Base-by-base conservation (phyloP, 2,797 vertebrate genomes). In the Novumbra hubbsi region DNA sequence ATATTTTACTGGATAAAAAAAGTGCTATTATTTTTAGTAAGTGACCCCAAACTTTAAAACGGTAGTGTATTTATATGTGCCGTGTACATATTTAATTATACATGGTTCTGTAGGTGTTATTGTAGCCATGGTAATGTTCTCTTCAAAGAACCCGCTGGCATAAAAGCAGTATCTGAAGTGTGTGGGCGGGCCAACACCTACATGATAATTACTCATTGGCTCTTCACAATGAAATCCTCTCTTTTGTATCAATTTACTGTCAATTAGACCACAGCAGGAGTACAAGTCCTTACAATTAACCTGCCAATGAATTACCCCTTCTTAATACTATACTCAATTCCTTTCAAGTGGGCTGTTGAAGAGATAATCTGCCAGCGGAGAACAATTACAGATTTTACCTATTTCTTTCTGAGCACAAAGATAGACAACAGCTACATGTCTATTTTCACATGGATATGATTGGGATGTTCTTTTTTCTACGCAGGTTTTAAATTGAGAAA, bases 401-500 rank as follows among this genome's bases (percentile, higher is more conserved):
- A 52, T n/a, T 52, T 52, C n/a, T 8, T 52, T 6, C 49, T 1
- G 5, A 19, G 4, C 8, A 38, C 34, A 3, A 38, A 38, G 8
- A 38, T 38, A 38, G 34, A 38, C 4, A 38, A 38, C 8, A 38
- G 34, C 34, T 38, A 6, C 34, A 38, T 38, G 34, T 6, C 34
- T 38, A 38, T 38, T 38, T 38, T 38, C 5, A 41, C 67, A 49
- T 41, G 34, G 24, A 50, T 7, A 24, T 1, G 3, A 12, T 11
- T 57, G 0, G 21, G 19, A n/a, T 34, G 19, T 17, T 0, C 57
- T 38, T 57, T 57, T 24, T 1, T 19, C 12, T 73, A 9, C 9
- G 6, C 38, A 99, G 98, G 97, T 76, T 98, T 98, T 84, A 99
- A 96, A 88, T 88, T 99, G 75, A 94, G 98, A 83, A 95, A 92